Base-by-base conservation (phyloP, 1,140 invertebrate genomes). In the Pseudomyrmex dendroicus region DNA sequence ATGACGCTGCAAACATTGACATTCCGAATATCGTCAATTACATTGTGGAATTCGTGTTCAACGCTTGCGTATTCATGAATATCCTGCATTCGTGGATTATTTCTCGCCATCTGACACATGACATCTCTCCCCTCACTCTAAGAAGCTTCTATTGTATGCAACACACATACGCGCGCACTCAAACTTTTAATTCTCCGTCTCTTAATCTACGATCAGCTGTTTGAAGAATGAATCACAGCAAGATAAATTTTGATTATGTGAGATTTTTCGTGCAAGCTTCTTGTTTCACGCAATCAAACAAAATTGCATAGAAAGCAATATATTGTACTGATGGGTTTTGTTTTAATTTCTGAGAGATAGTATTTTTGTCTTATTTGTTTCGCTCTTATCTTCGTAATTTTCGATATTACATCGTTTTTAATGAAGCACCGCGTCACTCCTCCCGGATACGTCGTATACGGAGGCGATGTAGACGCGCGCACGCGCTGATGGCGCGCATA, bases 391-490 rank as follows among this genome's bases (percentile, higher is more conserved):
- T 59, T 61, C 7, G 46, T n/a, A 61, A 35, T 59, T 80, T 61
- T 50, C 64, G 52, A 17, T 20, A 57, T 59, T 68, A 20, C 44
- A 25, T 25, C 35, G 13, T 46, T 44, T 59, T 70, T 3, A 67
- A 56, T 64, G 63, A 13, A 22, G 20, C 17, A 35, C 22, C 35
- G 63, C 64, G 74, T 77, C 25, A 63, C 20, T 22, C 44, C 52
- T 56, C 67, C 35, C 35, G 35, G 66, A 25, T 22, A 9, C 12
- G 50, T 70, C 54, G 66, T 80, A 25, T 35, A 35, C 35, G 5
- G 46, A 70, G 25, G 46, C 66, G 15, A 80, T 70, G 35, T 70
- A 61, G 76, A 70, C 66, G 76, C 76, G 76, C 76, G 64, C 76
- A 70, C 66, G 66, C 64, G 76, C 66, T 50, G 17, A 35, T 35